phyloP scores from a whole-genome alignment of 2,797 vertebrate species.

The Somateria mollissima region DNA sequence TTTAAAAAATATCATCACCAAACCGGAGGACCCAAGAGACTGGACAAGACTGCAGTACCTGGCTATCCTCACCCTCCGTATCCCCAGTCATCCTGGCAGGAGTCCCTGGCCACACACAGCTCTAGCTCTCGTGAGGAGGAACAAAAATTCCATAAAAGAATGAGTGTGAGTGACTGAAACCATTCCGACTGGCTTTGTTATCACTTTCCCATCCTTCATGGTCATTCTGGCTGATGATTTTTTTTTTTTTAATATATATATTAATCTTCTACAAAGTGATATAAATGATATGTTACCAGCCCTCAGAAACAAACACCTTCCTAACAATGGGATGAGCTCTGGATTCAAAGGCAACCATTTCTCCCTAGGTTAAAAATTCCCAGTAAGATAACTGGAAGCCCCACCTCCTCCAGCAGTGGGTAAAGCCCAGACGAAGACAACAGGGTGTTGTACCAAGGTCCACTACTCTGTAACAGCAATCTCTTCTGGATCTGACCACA shows the following conservation, averaged over 20 bases:
- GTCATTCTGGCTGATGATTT: background rate
- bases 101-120: background rate
- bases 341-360: background rate
- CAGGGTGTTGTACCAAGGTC: background rate
- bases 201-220: background rate
- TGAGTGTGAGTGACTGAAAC: background rate
- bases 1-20: background rate
- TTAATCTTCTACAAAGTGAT: background rate
- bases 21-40: background rate
- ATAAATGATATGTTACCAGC: background rate
- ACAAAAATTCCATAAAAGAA: background rate
- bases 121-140: background rate
- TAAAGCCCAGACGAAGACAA: background rate
- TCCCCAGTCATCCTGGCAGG: background rate
- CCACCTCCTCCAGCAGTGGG: background rate
- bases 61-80: background rate
- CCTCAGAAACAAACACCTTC: background rate
- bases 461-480: background rate
- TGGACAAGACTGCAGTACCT: rapidly evolving
- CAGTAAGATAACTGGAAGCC: background rate
- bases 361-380: background rate
- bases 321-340: background rate
- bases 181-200: background rate
- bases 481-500: background rate
- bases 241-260: background rate